Base-by-base conservation (phyloP, 2,797 vertebrate genomes). In the Gadopsis marmoratus region DNA sequence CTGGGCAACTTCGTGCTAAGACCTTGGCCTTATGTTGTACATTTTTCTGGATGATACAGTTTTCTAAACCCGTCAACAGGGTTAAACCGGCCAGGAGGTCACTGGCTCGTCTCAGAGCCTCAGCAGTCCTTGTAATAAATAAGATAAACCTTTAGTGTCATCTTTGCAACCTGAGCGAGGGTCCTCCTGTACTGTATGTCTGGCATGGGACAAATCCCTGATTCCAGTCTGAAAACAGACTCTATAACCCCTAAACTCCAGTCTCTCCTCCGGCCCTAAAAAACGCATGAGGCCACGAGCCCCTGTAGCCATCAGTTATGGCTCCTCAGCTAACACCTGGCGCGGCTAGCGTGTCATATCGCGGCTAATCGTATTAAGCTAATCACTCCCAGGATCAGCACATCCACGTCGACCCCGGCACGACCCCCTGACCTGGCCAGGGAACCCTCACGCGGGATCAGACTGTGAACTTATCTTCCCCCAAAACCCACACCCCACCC, bases 351-450 rank as follows among this genome's bases (percentile, higher is more conserved):
- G 89, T 92, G 89, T 92, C 89, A 75, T 86, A 87, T 93, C 90
- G 14, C 67, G 10, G 85, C 78, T 93, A 92, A 94, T 92, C 83
- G 41, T 66, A 93, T 93, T 90, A 91, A 35, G 48, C 72, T 93
- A 95, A 94, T 91, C 91, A 90, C 86, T 87, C 79, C 77, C 82
- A 90, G 89, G 89, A 92, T 92, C 91, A 91, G 86, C 89, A 86
- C 85, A 86, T 88, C 87, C 71, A 79, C 11, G 7, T 8, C 63
- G 88, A 94, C 91, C 93, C 74, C 81, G 0, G 4, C 35, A 43
- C 71, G 79, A 91, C 85, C 91, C 79, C 2, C 11, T 86, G 86
- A 93, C 91, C 91, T 19, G 47, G 58, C 83, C 75, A 70, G 79
- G 85, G 69, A 91, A 86, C 76, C 81, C 76, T 88, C 85, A 76